Evolutionary conservation across 1,140 invertebrate species (phyloP).

Genomic region (Zaprionus inermis): DNA sequence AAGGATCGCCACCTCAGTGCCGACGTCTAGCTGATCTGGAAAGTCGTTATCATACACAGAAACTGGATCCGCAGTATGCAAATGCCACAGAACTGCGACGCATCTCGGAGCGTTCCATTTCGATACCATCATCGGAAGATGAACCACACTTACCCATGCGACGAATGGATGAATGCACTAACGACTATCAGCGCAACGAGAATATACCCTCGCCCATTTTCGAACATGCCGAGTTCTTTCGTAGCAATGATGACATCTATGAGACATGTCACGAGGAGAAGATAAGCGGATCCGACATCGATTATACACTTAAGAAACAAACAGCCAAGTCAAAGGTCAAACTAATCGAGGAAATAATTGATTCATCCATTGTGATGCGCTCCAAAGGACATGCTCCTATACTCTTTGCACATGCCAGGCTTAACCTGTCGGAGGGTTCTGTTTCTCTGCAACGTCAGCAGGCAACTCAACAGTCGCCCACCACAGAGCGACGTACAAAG

Average conservation of each 20-base stretch:
- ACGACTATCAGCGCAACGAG: constrained; percentile 86
- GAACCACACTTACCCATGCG: constrained; percentile 85
- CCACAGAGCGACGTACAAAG: constrained; percentile 90
- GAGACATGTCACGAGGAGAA: constrained; percentile 82
- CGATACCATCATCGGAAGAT: constrained; percentile 89
- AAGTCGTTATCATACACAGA: constrained; percentile 86
- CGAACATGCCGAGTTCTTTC: constrained; percentile 86
- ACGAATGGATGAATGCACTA: constrained; percentile 84
- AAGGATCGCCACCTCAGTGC: constrained; percentile 89
- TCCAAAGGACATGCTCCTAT: constrained; percentile 90
- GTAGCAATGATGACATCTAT: constrained; percentile 86
- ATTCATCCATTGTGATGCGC: constrained; percentile 81
- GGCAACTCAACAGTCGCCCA: constrained; percentile 88
- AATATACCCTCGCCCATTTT: constrained; percentile 87
- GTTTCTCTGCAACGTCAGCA: constrained; percentile 90
- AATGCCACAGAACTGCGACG: constrained; percentile 87
- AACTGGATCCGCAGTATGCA: constrained; percentile 86
- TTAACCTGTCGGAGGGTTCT: constrained; percentile 92
- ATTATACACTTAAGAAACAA: constrained; percentile 81
- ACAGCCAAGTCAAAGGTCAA: constrained; percentile 80
- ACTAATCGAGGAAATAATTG: constrained; percentile 82
- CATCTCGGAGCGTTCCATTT: constrained; percentile 89
- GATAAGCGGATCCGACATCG: constrained; percentile 74
- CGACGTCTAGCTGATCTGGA: constrained; percentile 86
- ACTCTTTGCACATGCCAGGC: constrained; percentile 90